Evolutionary conservation across 2,888 invertebrate genomes (phyloP), one percentile per base, ranked within the genome.

Genomic region (Ichneumon xanthorius): DNA sequence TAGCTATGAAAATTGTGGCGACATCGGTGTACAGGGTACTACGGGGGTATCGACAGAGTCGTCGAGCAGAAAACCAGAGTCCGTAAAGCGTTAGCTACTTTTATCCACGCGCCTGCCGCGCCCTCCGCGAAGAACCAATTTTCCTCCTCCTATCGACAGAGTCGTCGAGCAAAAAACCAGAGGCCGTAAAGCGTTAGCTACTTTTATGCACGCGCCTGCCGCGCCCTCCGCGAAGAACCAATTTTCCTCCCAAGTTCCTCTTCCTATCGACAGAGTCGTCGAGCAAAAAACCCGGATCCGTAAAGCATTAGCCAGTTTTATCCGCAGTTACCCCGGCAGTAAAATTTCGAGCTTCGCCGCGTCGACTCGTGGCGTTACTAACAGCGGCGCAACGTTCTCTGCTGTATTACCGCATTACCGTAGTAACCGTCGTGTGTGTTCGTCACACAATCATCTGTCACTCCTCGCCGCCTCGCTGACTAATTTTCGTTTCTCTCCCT

Each of bases 341-440:
- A 19, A 22, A 55, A 58, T 58, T 58, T 26, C 11, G 58, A 58
- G 22, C 11, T 26, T 58, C 58, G 22, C 58, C 1, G 11, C 58
- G 58, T 58, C 26, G 22, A 7, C 22, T 26, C 58, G 45, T 4
- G 22, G 58, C 16, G 22, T 22, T 26, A 11, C 9, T 14, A 14
- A 11, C 11, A 58, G 11, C 58, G 58, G 9, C 58, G 26, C 58
- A 58, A 22, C 11, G 14, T 26, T 22, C 22, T 26, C 11, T 5
- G 22, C 26, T 19, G 11, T 58, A 58, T 14, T 26, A 58, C 58
- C 58, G 58, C 58, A 58, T 58, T 58, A 58, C 58, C 58, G 58
- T 58, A 58, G 58, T 58, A 58, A 58, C 58, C 45, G 58, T 58
- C 58, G 58, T 58, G 58, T 58, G 58, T 58, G 58, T 58, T 58